Base-by-base conservation (phyloP, 2,113 vertebrate species). In the Lepidothrix coronata region DNA sequence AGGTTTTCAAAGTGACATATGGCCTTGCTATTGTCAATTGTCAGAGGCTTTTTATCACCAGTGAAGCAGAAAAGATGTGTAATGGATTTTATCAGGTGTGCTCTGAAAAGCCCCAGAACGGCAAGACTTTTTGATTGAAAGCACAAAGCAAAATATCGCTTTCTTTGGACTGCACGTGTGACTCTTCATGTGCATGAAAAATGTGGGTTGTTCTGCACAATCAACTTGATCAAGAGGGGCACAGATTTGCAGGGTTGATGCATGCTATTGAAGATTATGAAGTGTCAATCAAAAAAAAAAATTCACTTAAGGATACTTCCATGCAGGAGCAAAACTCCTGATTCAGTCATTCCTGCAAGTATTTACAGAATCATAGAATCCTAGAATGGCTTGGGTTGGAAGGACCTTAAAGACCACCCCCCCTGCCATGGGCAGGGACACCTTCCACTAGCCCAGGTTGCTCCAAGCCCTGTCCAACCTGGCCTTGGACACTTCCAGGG, bases 21-120 rank as follows among this genome's bases (percentile, higher is more conserved):
- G 59, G 70, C 44, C 58, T 71, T 51, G 20, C 65, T 77, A 63
- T 74, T 88, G 85, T 68, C 72, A 77, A 3, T 86, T 93, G 71
- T 82, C 73, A 82, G 58, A 78, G 58, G 71, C 37, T 61, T 93
- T 93, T 89, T 73, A 85, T 88, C 77, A 94, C 43, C 59, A 75
- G 18, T 49, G 68, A 70, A 62, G 93, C 48, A 93, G 54, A 89
- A 80, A 75, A 92, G 92, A 82, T 31, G 11, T 39, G 33, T 86
- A 77, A 92, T 86, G 41, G 83, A 65, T 95, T 94, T 91, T 92
- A 91, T 89, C 83, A 91, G 76, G 88, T 93, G 55, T 91, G 33
- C 67, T 88, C 30, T 72, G 43, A 91, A 89, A 93, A 74, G 61
- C 44, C 3, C 4, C 48, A 55, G 43, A 52, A 55, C 1, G 5